Evolutionary conservation across 2,888 invertebrate genomes (phyloP), one percentile per base, ranked within the genome.

Genomic region (Chalcosyrphus nemorum): DNA sequence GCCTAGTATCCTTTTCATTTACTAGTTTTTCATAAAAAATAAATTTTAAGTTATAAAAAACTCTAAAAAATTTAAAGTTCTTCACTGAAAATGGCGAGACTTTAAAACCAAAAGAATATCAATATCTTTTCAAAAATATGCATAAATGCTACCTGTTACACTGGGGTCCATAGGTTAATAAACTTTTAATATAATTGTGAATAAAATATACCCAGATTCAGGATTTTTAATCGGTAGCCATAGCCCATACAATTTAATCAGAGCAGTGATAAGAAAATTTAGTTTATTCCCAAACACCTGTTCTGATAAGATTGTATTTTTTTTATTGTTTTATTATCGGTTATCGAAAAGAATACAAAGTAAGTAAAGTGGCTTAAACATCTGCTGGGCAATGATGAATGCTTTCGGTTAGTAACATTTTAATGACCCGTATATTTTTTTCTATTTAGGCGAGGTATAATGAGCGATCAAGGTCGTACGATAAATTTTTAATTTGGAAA

Each of bases 261-360:
- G 13, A 4, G 9, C 15, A 5, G 13, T 7, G 70, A 81, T 76
- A 81, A 59, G 17, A 13, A 3, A n/a, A 4, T 35, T 21, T n/a
- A 9, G 11, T 5, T 15, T n/a, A 7, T 52, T 5, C 7, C 6
- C 38, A 29, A 41, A 81, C 76, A 81, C 81, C 76, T 81, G 81
- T 29, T 59, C n/a, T 52, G 70, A 76, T 81, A 65, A 81, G 70
- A 65, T 65, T 63, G 27, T 32, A 6, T 24, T 47, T 32, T 57
- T 21, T 74, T 57, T 59, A 41, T 41, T 27, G 1, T 71, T 41
- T 19, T 19, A 27, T 5, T 29, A n/a, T 17, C 4, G 17, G 17
- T 15, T 35, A n/a, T 2, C 13, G 7, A 9, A 41, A 27, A 13
- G 5, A n/a, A 50, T 50, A 50, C 71, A 59, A 59, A 19, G 15